Percentiles rank a stretch among this genome's conserved stretches.
phyloP scores from a whole-genome alignment of 2,113 vertebrate species.

The Beaufortia kweichowensis region DNA sequence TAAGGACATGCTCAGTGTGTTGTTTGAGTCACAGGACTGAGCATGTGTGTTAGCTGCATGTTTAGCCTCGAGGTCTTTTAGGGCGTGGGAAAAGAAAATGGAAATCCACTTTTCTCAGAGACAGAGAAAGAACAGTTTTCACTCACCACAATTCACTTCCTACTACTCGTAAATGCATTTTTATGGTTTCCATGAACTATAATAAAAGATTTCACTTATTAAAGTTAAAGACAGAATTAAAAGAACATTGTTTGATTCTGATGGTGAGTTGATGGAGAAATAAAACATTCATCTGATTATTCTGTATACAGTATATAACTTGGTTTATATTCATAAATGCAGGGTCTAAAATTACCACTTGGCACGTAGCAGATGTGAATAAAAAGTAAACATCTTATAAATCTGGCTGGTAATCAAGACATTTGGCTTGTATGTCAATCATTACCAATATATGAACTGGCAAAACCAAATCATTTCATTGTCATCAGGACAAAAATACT shows the following conservation, averaged over 20 bases:
- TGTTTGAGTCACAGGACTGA: background rate
- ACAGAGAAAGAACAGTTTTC: background rate
- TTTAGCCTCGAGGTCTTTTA: constrained; percentile 31
- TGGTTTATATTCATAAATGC: too few species aligned
- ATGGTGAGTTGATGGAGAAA: too few species aligned
- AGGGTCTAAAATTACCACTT: too few species aligned
- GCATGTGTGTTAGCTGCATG: constrained; percentile 3
- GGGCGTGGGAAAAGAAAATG: constrained; percentile 53
- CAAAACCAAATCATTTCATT: too few species aligned
- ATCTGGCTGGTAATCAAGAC: too few species aligned
- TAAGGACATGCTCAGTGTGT: background rate
- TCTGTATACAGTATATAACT: too few species aligned
- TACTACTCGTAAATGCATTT: constrained; percentile 25
- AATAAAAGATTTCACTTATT: background rate
- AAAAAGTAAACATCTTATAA: too few species aligned
- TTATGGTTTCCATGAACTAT: background rate
- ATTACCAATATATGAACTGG: too few species aligned
- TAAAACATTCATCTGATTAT: too few species aligned
- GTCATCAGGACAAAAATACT: too few species aligned
- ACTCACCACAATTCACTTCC: constrained; percentile 16
- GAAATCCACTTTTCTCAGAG: constrained; percentile 32
- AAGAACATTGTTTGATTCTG: background rate
- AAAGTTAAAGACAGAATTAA: background rate
- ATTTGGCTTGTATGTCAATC: too few species aligned
- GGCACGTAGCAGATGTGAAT: too few species aligned